Conservation (phyloP, 2,113 vertebrate species). For the Microtus richardsoni region DNA sequence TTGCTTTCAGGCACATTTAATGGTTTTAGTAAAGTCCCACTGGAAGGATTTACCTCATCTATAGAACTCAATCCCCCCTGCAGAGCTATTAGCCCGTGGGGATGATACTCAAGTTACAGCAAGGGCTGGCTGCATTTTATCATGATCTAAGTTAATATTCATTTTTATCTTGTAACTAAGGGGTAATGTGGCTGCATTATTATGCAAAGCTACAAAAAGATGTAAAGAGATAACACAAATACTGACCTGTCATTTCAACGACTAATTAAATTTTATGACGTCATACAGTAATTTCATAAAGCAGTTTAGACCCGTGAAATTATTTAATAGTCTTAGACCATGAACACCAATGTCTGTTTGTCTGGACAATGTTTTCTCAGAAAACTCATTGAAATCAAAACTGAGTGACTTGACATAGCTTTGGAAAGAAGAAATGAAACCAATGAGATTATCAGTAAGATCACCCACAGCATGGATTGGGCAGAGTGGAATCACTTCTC, state of each 20-base stretch:
- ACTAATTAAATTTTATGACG: conserved; percentile 28
- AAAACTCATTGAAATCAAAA: not conserved
- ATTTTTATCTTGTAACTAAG: conserved; percentile 35
- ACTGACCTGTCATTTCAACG: conserved; percentile 18
- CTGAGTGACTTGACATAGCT: not conserved
- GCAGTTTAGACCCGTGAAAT: not conserved
- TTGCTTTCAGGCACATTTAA: conserved; percentile 1
- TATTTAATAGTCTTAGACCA: not conserved
- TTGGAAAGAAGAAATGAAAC: not conserved
- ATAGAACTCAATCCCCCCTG: conserved; percentile 32
- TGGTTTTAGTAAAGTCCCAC: conserved; percentile 28
- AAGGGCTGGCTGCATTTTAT: not conserved
- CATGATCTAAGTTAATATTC: conserved; percentile 30
- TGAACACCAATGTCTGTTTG: not conserved
- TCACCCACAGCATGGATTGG: not conserved
- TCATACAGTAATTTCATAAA: conserved; percentile 1
- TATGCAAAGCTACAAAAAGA: conserved; percentile 20
- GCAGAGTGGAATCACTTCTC: not conserved
- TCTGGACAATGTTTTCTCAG: conserved; percentile 18
- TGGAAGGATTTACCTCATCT: conserved; percentile 2
- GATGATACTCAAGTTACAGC: not conserved
- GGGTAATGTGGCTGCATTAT: not conserved
- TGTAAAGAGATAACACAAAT: not conserved
- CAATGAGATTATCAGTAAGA: not conserved
- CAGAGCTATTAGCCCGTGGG: not conserved